Conservation (phyloP, 2,113 vertebrate species). For the Psettodes erumei region DNA sequence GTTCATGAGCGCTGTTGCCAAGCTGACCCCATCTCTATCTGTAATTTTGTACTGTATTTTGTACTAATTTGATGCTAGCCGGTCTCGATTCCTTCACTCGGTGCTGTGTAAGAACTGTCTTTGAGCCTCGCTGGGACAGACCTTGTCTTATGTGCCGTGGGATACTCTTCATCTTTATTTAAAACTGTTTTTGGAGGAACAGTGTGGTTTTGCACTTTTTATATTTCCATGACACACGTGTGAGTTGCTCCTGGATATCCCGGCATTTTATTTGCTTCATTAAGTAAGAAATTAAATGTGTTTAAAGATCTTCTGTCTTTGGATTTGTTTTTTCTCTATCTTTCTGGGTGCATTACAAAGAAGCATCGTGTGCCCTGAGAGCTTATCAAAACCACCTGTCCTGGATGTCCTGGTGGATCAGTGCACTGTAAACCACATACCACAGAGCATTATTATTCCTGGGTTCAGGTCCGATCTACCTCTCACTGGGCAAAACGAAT, state of each 20-base stretch:
- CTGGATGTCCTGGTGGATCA: not conserved
- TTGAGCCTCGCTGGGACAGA: slow-evolving; percentile 76
- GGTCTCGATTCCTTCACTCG: slow-evolving; percentile 65
- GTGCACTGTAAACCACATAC: slow-evolving; percentile 14
- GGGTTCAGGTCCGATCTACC: not conserved
- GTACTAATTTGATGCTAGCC: slow-evolving; percentile 72
- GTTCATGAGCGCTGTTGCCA: slow-evolving; percentile 68
- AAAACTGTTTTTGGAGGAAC: slow-evolving; percentile 80
- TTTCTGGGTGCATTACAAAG: not conserved
- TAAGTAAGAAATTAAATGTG: slow-evolving; percentile 82
- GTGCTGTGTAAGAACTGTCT: slow-evolving; percentile 78
- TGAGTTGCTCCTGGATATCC: slow-evolving; percentile 77
- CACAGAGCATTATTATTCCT: not conserved
- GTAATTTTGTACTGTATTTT: slow-evolving; percentile 80
- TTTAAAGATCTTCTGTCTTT: slow-evolving; percentile 55
- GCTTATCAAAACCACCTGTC: slow-evolving; percentile 33
- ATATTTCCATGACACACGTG: slow-evolving; percentile 79
- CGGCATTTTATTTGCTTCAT: slow-evolving; percentile 81
- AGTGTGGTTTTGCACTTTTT: slow-evolving; percentile 85
- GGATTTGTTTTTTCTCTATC: slow-evolving; percentile 5
- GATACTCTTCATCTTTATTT: slow-evolving; percentile 83
- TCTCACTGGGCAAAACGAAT: not conserved
- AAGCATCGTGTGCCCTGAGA: slow-evolving; percentile 11
- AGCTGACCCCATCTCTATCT: slow-evolving; percentile 64
- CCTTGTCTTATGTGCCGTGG: slow-evolving; percentile 74